Base-by-base conservation (phyloP, 2,888 invertebrate species). In the Physocephala rufipes region DNA sequence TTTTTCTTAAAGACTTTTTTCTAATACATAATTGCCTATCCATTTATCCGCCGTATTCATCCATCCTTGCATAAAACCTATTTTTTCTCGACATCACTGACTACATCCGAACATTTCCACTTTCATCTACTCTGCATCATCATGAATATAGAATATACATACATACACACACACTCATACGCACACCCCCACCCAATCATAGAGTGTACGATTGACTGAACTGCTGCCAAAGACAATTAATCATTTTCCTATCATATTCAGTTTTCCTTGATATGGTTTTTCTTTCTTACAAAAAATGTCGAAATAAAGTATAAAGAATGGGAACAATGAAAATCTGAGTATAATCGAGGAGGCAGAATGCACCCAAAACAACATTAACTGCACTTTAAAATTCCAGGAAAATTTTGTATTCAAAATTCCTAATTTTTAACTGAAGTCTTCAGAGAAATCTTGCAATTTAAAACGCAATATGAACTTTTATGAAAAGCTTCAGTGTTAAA, bases 171-270 rank as follows among this genome's bases (percentile, higher is more conserved):
- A 36, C 36, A 36, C 9, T 7, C 36, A 36, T 9, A 36, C 36
- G 36, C 36, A 43, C 43, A 28, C 47, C 15, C 21, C 16, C 68
- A 68, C 36, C 36, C 68, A 61, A 49, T 62, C 76, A 79, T n/a
- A 4, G 19, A 2, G 5, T 19, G 19, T 16, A 15, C 4, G 19
- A 53, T 21, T 53, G 78, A 80, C 79, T 80, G 81, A 81, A 80
- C 80, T 77, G 80, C 78, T 81, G 83, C 80, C 78, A 82, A 79
- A 77, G 78, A 79, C 81, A 81, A 82, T 82, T 82, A 82, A 82
- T 82, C 82, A 82, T 82, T 81, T 80, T 80, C 77, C 81, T 80
- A 81, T 81, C 81, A 80, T 79, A 82, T 81, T 81, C 82, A 82
- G 82, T 80, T 81, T 82, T 81, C 79, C 51, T 51, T 51, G 67